Evolutionary conservation across 2,797 vertebrate species (phyloP).

Genomic region (Carcharodon carcharias): DNA sequence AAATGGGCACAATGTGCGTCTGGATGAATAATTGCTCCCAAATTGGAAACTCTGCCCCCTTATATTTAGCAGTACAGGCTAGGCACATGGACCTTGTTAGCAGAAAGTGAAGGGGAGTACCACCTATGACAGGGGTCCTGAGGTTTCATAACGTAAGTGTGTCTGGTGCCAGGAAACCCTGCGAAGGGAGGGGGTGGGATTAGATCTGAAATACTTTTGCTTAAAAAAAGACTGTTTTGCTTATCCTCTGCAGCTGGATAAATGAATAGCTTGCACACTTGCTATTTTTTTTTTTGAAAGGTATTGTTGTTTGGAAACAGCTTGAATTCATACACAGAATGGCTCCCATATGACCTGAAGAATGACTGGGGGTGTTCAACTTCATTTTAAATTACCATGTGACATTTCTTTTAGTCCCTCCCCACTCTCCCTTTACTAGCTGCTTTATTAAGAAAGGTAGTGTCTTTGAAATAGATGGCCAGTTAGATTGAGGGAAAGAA

Average conservation of each 20-base stretch:
- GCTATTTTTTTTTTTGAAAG: not conserved
- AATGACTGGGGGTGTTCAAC: not conserved
- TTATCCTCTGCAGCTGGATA: not conserved
- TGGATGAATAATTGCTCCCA: not conserved
- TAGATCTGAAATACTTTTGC: not conserved
- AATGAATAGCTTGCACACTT: not conserved
- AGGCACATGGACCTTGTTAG: not conserved
- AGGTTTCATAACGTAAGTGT: not conserved
- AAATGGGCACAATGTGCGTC: not conserved
- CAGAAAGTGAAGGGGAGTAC: not conserved
- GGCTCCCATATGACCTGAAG: not conserved
- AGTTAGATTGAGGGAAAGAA: not conserved
- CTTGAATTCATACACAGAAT: not conserved
- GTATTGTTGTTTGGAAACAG: not conserved
- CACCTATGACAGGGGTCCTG: not conserved
- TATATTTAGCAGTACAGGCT: not conserved
- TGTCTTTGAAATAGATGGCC: not conserved
- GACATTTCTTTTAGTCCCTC: not conserved
- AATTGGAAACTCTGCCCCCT: not conserved
- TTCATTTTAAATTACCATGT: not conserved
- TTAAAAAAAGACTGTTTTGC: not conserved
- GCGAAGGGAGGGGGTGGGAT: not conserved
- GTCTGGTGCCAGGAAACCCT: not conserved
- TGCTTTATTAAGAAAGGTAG: not conserved
- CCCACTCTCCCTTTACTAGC: not conserved